Conservation (phyloP, 2,797 vertebrate genomes). For the Clarias platycephalus region DNA sequence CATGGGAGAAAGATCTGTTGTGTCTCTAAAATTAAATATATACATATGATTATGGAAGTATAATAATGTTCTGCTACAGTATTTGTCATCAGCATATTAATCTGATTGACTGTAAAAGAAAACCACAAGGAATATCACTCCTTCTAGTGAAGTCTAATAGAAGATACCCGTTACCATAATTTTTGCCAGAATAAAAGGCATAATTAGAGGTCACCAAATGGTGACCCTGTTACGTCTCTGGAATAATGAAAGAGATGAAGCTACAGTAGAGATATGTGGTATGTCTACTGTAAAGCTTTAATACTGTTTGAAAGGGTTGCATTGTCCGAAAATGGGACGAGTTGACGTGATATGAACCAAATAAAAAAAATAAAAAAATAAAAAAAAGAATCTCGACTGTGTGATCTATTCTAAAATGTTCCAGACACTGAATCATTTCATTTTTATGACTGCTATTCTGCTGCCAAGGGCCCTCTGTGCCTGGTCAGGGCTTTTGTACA, state of each 20-base stretch:
- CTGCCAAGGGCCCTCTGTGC: constrained; percentile 3
- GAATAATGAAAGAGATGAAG: constrained; percentile 8
- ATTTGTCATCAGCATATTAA: too few relatives aligned
- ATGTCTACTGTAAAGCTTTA: constrained; percentile 1
- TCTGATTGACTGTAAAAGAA: background rate
- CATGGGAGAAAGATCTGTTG: background rate
- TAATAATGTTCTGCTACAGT: background rate
- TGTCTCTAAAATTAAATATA: background rate
- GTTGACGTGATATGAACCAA: background rate
- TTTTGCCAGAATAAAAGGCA: background rate
- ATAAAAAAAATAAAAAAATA: background rate
- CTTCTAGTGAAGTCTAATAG: background rate
- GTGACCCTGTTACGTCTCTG: background rate
- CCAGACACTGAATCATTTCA: constrained; percentile 15
- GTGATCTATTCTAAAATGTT: constrained; percentile 18
- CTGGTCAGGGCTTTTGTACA: constrained; percentile 14
- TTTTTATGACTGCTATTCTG: constrained; percentile 23
- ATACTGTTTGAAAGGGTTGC: background rate
- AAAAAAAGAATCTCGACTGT: constrained; percentile 13
- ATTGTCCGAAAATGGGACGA: background rate
- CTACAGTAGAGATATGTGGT: background rate
- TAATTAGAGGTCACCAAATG: background rate
- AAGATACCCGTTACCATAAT: background rate
- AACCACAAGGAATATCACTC: background rate
- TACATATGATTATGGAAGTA: background rate